Percentiles rank a stretch among this genome's conserved stretches.
These are phyloP conservation scores for Phocoena sinus DNA, from an alignment of 2,113 vertebrate species.

Conservation along the genomic window DNA sequence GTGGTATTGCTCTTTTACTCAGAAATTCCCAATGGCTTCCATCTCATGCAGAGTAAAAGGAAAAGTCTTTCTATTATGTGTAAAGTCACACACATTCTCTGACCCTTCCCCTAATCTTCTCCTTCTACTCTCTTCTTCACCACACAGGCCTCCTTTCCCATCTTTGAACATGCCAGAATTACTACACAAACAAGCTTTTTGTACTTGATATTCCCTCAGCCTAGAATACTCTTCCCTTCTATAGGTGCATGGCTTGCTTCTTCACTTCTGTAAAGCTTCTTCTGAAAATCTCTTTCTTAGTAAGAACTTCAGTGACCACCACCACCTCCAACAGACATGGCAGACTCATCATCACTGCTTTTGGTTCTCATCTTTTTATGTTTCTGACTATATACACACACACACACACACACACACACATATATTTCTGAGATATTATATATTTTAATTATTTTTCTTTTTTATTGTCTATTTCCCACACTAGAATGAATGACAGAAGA, in stretches of 20 bases:
- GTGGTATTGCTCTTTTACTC: background rate
- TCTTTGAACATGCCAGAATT: too few relatives aligned
- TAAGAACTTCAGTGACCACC: too few relatives aligned
- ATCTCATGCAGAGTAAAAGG: background rate
- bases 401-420: too few relatives aligned
- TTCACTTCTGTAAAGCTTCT: too few relatives aligned
- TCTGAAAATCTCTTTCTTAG: too few relatives aligned
- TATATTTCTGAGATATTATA: background rate
- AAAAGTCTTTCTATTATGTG: background rate
- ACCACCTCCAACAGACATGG: too few relatives aligned
- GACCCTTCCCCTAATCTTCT: background rate
- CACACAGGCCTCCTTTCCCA: too few relatives aligned
- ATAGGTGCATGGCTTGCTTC: too few relatives aligned
- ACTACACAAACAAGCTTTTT: too few relatives aligned
- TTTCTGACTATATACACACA: background rate
- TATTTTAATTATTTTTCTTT: background rate
- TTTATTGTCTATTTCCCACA: background rate
- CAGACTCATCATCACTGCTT: too few relatives aligned
- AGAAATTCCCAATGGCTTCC: background rate
- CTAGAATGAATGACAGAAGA: background rate
- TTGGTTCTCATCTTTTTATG: background rate
- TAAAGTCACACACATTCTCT: background rate
- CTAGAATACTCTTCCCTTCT: too few relatives aligned
- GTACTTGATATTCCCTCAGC: too few relatives aligned
- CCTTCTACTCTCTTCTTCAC: background rate